phyloP scores from a whole-genome alignment of 2,113 vertebrate species.

The Paratilapia polleni region DNA sequence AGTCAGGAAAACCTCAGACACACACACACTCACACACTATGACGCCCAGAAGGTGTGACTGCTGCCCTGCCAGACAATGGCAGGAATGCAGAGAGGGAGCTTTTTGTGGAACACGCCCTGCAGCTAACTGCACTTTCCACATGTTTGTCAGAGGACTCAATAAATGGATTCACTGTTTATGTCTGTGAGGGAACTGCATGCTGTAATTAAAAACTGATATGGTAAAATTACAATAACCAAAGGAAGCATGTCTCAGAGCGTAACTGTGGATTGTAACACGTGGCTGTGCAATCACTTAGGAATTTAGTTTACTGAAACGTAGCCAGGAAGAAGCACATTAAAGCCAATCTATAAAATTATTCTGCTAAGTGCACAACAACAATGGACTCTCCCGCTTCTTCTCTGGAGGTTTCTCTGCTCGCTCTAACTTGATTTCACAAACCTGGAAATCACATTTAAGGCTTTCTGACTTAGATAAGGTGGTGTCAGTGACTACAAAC shows the following conservation, averaged over 20 bases:
- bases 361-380: not conserved
- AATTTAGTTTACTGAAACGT: not conserved
- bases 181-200: fast-evolving
- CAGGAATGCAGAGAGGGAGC: constrained; percentile 64
- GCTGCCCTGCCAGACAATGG: constrained; percentile 42
- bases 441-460: not conserved
- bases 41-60: not conserved
- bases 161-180: not conserved
- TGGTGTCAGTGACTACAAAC: not conserved
- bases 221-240: not conserved
- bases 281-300: not conserved
- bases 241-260: not conserved
- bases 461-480: not conserved
- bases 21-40: not conserved
- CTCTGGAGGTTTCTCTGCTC: not conserved
- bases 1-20: constrained; percentile 31
- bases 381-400: too few species aligned
- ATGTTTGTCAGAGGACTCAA: not conserved
- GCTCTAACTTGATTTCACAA: not conserved
- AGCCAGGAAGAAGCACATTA: not conserved
- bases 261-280: fast-evolving
- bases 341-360: not conserved
- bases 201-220: not conserved
- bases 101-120: constrained; percentile 12
- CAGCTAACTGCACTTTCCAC: not conserved